Percentiles rank a stretch among this genome's conserved stretches.
Evolutionary conservation across 2,113 vertebrate genomes (phyloP).

Genomic region (Tachycineta bicolor): DNA sequence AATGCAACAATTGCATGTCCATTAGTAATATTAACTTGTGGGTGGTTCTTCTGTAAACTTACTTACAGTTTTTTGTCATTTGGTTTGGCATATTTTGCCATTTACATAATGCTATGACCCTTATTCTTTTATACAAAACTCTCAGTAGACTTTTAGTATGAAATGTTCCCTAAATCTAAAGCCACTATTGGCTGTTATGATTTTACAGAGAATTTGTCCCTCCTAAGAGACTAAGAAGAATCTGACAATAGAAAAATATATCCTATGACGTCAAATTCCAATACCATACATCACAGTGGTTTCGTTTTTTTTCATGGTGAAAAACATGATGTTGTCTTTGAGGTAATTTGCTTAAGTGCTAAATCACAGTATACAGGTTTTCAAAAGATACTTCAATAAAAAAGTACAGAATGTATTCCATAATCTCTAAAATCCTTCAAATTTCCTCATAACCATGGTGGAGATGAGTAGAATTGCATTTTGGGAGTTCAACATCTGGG

Average conservation of each 20-base stretch:
- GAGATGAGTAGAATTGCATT: background rate
- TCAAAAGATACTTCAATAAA: background rate
- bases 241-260: background rate
- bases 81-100: background rate
- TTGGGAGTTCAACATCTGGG: constrained; percentile 12
- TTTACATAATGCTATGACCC: background rate
- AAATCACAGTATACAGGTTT: background rate
- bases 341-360: background rate
- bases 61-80: background rate
- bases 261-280: background rate
- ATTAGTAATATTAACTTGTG: background rate
- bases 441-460: background rate
- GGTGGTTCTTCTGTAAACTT: background rate
- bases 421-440: background rate
- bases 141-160: background rate
- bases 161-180: background rate
- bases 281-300: background rate
- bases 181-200: background rate
- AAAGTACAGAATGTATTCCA: background rate
- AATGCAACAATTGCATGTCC: background rate
- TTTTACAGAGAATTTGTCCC: background rate
- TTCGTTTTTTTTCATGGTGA: background rate
- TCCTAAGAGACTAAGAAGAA: background rate
- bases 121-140: background rate
- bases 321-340: background rate